Evolutionary conservation across 1,140 invertebrate genomes (phyloP), one percentile per base, ranked within the genome.

Genomic region (Samia ricini): DNA sequence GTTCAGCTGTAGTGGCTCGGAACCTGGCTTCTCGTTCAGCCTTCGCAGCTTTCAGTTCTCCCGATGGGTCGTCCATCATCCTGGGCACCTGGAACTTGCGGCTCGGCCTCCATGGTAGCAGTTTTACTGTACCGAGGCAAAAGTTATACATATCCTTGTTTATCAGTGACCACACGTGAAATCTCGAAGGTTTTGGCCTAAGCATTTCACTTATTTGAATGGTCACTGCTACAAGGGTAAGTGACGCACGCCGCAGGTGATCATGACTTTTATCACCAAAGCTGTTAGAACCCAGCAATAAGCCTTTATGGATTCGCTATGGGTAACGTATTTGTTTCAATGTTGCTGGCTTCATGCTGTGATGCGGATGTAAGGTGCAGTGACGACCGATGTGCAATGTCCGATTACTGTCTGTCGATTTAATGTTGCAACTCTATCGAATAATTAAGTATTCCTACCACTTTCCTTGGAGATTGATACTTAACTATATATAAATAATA

Each of bases 31-130:
- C 76, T 10, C 92, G 85, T 18, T 92, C 88, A 56, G 91, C 88
- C 79, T 93, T 91, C 63, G 91, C 83, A 70, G 93, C 90, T 69
- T 93, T 92, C 73, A 92, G 78, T 74, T 93, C 92, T 70, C 91
- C 79, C 8, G 80, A 78, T 0, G 89, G 91, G 69, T 91, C 92
- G 72, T 92, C 93, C 90, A 91, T 91, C 56, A 82, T 81, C 76
- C 86, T 84, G 36, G 91, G 91, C 55, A 91, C 85, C 81, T 92
- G 92, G 87, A 94, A 94, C 79, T 92, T 93, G 70, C 93, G 90
- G 69, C 92, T 92, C 75, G 93, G 92, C 69, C 93, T 92, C 73
- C 91, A 90, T 54, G 93, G 92, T 55, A 93, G 91, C 84, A 94
- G 88, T 76, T 93, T 91, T 63, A 89, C 92, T 93, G 85, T 76